Conservation (phyloP, 2,113 vertebrate species). For the Barbus barbus region DNA sequence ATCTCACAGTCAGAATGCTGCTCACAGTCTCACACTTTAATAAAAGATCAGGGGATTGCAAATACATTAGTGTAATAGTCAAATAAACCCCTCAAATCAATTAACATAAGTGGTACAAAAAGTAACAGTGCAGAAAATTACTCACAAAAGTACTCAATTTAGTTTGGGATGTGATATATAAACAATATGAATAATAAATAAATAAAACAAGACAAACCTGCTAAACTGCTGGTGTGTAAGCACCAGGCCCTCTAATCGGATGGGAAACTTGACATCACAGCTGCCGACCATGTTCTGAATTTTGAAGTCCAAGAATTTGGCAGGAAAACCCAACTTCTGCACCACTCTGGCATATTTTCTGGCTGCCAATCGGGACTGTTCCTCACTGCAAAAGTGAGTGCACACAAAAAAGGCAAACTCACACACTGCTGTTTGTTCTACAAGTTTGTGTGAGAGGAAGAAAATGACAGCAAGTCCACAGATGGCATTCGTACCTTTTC, state of each 20-base stretch:
- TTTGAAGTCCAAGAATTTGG: slow-evolving; percentile 98
- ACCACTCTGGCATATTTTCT: slow-evolving; percentile 97
- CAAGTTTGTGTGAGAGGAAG: neutral
- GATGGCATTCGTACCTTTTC: slow-evolving; percentile 81
- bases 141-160: neutral
- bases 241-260: slow-evolving; percentile 92
- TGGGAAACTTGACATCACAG: slow-evolving; percentile 98
- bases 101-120: neutral
- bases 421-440: neutral
- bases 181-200: neutral
- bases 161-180: neutral
- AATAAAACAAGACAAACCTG: slow-evolving; percentile 77
- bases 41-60: neutral
- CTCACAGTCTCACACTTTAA: neutral
- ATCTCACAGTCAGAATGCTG: neutral
- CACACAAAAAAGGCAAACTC: neutral
- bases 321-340: slow-evolving; percentile 96
- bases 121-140: neutral
- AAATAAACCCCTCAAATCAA: neutral
- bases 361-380: slow-evolving; percentile 94
- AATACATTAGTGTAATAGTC: neutral
- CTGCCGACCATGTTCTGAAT: slow-evolving; percentile 99
- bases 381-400: slow-evolving; percentile 80
- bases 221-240: slow-evolving; percentile 98
- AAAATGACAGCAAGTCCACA: neutral